Conservation (phyloP, 2,888 invertebrate species). For the Idaea dimidiata region DNA sequence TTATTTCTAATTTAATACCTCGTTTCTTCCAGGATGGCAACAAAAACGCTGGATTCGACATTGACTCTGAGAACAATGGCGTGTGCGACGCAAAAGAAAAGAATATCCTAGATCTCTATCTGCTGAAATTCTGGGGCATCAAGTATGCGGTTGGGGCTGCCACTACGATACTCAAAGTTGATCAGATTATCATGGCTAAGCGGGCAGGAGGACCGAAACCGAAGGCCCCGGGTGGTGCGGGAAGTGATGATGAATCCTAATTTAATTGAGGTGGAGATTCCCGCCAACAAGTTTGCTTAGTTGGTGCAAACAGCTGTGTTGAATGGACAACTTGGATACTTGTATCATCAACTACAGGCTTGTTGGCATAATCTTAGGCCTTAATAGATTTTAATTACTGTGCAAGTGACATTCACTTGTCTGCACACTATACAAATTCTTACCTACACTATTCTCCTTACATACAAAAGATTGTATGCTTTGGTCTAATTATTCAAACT, state of each 20-base stretch:
- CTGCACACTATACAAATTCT: background rate
- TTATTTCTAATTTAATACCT: constrained; percentile 2
- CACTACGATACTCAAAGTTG: constrained; percentile 94
- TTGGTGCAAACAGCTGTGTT: too few species aligned
- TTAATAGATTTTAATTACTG: background rate
- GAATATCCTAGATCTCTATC: constrained; percentile 90
- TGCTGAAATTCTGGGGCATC: constrained; percentile 95
- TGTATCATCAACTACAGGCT: too few species aligned
- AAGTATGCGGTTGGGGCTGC: constrained; percentile 97
- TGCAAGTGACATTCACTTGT: background rate
- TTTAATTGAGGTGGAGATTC: background rate
- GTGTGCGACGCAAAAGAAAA: constrained; percentile 88
- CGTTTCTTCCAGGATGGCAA: constrained; percentile 83
- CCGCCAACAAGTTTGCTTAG: too few species aligned
- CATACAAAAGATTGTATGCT: background rate
- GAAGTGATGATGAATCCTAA: constrained; percentile 88
- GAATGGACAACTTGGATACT: too few species aligned
- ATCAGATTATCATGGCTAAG: constrained; percentile 99
- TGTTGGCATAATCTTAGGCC: too few species aligned
- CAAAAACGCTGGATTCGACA: constrained; percentile 91
- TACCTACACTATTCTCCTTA: background rate
- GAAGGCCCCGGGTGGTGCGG: constrained; percentile 74
- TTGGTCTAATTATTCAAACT: background rate
- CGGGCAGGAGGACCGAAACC: constrained; percentile 97
- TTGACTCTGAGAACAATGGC: constrained; percentile 87